Evolutionary conservation across 1,140 invertebrate species (phyloP).

Genomic region (Euura lappo): DNA sequence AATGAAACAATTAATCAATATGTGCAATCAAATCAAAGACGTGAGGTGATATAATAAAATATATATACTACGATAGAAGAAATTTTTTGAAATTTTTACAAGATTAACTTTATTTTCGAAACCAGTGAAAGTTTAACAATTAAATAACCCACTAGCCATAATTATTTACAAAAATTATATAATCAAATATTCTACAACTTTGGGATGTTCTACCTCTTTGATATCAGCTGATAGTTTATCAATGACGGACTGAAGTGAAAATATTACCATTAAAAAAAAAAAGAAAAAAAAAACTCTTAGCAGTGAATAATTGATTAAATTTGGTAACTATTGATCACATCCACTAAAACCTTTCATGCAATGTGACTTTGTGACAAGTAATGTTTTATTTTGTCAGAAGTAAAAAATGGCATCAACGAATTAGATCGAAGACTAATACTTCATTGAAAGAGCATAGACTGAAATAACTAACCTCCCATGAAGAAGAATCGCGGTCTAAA

Average conservation of each 20-base stretch:
- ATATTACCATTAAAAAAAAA: neutral
- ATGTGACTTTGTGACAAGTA: neutral
- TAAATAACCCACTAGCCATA: neutral
- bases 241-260: neutral
- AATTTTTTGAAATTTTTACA: constrained; percentile 6
- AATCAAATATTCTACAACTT: neutral
- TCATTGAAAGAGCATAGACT: neutral
- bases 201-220: constrained; percentile 1
- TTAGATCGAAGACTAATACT: neutral
- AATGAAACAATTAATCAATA: neutral
- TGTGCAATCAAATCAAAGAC: constrained; percentile 5
- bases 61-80: neutral
- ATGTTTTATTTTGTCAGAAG: neutral
- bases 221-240: neutral
- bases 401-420: neutral
- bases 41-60: neutral
- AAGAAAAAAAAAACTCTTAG: neutral
- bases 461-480: neutral
- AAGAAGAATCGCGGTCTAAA: neutral
- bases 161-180: neutral
- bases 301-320: neutral
- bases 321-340: neutral
- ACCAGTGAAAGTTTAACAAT: neutral
- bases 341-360: neutral
- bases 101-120: neutral